Evolutionary conservation across 1,140 invertebrate genomes (phyloP), one percentile per base, ranked within the genome.

Genomic region (Mya arenaria): DNA sequence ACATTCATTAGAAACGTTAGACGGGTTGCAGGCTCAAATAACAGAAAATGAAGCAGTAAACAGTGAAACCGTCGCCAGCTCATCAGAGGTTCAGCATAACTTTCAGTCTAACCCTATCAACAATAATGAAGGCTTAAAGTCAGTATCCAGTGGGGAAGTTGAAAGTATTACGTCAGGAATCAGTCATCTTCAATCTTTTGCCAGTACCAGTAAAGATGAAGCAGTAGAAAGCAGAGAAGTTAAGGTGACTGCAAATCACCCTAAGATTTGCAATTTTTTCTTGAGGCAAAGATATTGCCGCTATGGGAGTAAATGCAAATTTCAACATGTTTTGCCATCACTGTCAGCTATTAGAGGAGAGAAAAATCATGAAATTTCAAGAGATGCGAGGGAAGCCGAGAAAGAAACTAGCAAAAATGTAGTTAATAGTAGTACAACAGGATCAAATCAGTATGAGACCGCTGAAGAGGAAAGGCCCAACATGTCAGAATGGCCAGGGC

Each of bases 231-330:
- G n/a, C n/a, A n/a, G n/a, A n/a, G n/a, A n/a, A n/a, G n/a, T n/a
- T n/a, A n/a, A n/a, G n/a, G n/a, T n/a, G n/a, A n/a, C n/a, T n/a
- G n/a, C n/a, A n/a, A n/a, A n/a, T n/a, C n/a, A n/a, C 4, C 23
- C n/a, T 34, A 66, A 60, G 36, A 36, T 83, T 79, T 86, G 85
- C 69, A 71, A 69, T 52, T 82, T 73, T 60, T 86, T 63, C 79
- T 36, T 41, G 13, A 78, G 65, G 34, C 63, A n/a, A 10, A 62
- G 83, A 28, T 69, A 58, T 52, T 86, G 85, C 48, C 71, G 62
- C 1, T 86, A 68, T 81, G 82, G 85, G 52, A 84, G 39, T 0
- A 58, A 72, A 19, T 89, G 87, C 52, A 75, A 37, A 28, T 89
- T 84, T 71, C 17, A 66, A 19, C 87, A 88, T 68, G 58, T 62